Base-by-base conservation (phyloP, 2,888 invertebrate species). In the Hybos culiciformis region DNA sequence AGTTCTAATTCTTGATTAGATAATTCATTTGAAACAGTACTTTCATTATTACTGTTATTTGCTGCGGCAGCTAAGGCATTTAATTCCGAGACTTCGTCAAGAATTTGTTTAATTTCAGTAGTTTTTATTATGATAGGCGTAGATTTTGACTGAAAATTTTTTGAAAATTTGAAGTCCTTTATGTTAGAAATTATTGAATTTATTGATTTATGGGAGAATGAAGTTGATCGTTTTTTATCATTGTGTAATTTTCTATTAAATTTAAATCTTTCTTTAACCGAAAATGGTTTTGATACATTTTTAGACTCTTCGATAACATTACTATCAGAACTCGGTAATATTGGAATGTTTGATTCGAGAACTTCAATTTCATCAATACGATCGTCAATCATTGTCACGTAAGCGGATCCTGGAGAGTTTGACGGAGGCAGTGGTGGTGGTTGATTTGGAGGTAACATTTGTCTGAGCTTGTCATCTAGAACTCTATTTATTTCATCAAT, bases 181-280 rank as follows among this genome's bases (percentile, higher is more conserved):
- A 65, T 58, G 42, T 63, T 64, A 39, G 54, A 60, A 3, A 65
- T 46, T 5, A 66, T 56, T 14, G 55, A 54, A 41, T 61, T 65
- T 9, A 65, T 57, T 15, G 63, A 63, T 43, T 61, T 64, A 43
- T 66, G 62, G 18, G 64, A 61, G 41, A 65, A 65, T 4, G 66
- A 66, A 8, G 59, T 51, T 1, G 66, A 65, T 18, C 66, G 57
- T 40, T 65, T 66, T 39, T 65, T 62, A 7, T 44, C 44, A 2
- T 39, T n/a, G n/a, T n/a, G n/a, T n/a, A n/a, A n/a, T n/a, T n/a
- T n/a, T n/a, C n/a, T n/a, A n/a, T n/a, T 29, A n/a, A 29, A 12
- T 29, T 29, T 12, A 12, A 29, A 4, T 29, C n/a, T n/a, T 29
- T 29, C n/a, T 29, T 12, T 29, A 29, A n/a, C 29, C 7, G 29